Conservation (phyloP, 2,888 invertebrate genomes). For the Balanococcus diminutus region DNA sequence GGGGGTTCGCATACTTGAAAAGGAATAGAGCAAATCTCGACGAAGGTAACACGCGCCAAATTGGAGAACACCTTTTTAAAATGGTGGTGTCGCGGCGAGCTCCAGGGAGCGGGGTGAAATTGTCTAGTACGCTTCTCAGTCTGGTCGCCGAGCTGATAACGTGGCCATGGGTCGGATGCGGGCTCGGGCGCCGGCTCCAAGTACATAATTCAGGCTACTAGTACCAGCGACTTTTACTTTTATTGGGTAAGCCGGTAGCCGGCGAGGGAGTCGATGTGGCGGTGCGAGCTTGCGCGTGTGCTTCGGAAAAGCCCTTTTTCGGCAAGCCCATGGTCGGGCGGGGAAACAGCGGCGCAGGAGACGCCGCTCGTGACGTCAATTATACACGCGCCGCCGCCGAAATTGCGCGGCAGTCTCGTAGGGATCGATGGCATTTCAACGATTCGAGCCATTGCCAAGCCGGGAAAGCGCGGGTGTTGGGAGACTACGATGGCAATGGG, state of each 20-base stretch:
- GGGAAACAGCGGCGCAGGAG: background rate
- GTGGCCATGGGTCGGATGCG: slow-evolving; percentile 1
- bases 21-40: background rate
- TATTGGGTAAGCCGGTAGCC: slow-evolving; percentile 10
- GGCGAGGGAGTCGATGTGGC: background rate
- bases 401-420: background rate
- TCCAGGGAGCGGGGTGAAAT: background rate
- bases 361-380: slow-evolving; percentile 33
- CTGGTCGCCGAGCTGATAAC: background rate
- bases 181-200: background rate
- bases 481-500: too few species aligned
- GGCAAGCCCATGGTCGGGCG: background rate
- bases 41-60: background rate
- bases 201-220: slow-evolving; percentile 38
- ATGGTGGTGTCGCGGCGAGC: background rate
- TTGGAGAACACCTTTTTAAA: background rate
- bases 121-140: slow-evolving; percentile 31
- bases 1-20: background rate
- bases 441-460: background rate
- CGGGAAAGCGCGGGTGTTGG: background rate
- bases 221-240: slow-evolving; percentile 42
- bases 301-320: background rate
- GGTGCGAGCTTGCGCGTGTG: background rate
- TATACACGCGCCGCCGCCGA: slow-evolving; percentile 27
- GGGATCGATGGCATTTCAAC: slow-evolving; percentile 1